Percentiles rank a stretch among this genome's conserved stretches.
Conservation (phyloP, 2,888 invertebrate genomes). For the Folsomia candida region DNA sequence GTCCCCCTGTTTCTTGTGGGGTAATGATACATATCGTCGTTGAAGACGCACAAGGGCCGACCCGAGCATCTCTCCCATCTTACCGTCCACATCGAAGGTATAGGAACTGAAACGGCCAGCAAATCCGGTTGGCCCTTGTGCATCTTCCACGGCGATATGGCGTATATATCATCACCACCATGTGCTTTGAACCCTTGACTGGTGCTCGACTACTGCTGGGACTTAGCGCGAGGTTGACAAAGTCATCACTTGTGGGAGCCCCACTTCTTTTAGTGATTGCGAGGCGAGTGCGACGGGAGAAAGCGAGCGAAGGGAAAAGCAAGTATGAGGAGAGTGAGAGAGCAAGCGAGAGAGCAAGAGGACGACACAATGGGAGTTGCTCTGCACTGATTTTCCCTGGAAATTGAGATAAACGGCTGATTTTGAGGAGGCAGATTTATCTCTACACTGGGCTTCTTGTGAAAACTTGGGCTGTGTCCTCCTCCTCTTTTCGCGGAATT, state of each 20-base stretch:
- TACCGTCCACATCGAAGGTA: too few species aligned
- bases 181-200: too few species aligned
- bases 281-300: not conserved
- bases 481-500: not conserved
- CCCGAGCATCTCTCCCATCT: too few species aligned
- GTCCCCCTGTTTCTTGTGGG: not conserved
- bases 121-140: too few species aligned
- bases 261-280: not conserved
- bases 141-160: too few species aligned
- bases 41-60: too few species aligned
- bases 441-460: constrained; percentile 11
- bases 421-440: constrained; percentile 46
- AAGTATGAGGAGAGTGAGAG: not conserved
- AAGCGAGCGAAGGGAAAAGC: not conserved
- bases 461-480: constrained; percentile 5
- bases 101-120: not conserved
- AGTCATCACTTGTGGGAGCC: not conserved
- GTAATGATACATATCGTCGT: too few species aligned
- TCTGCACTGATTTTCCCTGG: constrained; percentile 45
- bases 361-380: constrained; percentile 30
- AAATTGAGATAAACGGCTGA: constrained; percentile 48
- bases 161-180: too few species aligned
- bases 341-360: not conserved
- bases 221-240: not conserved
- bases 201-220: not conserved